Conservation (phyloP, 2,113 vertebrate species). For the Salvelinus namaycush region DNA sequence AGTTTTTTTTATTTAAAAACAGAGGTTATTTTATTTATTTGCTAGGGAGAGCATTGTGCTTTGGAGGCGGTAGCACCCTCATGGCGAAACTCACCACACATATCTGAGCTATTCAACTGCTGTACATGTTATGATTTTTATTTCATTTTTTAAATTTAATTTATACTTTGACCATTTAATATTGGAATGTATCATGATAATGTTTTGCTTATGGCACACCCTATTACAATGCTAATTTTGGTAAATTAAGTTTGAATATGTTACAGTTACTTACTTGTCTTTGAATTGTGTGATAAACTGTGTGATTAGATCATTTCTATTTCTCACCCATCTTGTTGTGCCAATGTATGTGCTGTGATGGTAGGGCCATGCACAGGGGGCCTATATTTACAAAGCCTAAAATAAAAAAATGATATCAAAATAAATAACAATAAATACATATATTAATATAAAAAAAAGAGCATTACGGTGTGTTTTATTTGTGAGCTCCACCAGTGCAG, state of each 20-base stretch:
- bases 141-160: slow-evolving; percentile 45
- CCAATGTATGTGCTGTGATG: slow-evolving; percentile 69
- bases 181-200: slow-evolving; percentile 57
- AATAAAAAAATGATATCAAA: slow-evolving; percentile 61
- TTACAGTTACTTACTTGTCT: slow-evolving; percentile 57
- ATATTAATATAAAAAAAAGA: slow-evolving; percentile 67
- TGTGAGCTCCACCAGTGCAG: background rate
- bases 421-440: slow-evolving; percentile 70
- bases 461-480: slow-evolving; percentile 39
- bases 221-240: slow-evolving; percentile 54
- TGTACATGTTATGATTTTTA: slow-evolving; percentile 62
- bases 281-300: slow-evolving; percentile 61
- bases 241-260: slow-evolving; percentile 37
- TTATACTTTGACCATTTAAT: slow-evolving; percentile 62
- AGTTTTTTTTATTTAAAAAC: slow-evolving; percentile 76
- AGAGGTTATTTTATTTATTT: slow-evolving; percentile 73
- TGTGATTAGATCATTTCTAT: slow-evolving; percentile 62
- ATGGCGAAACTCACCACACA: slow-evolving; percentile 52
- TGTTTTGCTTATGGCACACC: slow-evolving; percentile 57
- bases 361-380: slow-evolving; percentile 57
- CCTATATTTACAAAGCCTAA: slow-evolving; percentile 64
- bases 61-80: slow-evolving; percentile 48
- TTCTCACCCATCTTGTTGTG: slow-evolving; percentile 72
- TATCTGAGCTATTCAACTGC: slow-evolving; percentile 66
- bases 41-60: slow-evolving; percentile 59